Percentiles rank a stretch among this genome's conserved stretches.
Evolutionary conservation across 2,888 invertebrate genomes (phyloP).

Genomic region (Ennomos fuscantarius): DNA sequence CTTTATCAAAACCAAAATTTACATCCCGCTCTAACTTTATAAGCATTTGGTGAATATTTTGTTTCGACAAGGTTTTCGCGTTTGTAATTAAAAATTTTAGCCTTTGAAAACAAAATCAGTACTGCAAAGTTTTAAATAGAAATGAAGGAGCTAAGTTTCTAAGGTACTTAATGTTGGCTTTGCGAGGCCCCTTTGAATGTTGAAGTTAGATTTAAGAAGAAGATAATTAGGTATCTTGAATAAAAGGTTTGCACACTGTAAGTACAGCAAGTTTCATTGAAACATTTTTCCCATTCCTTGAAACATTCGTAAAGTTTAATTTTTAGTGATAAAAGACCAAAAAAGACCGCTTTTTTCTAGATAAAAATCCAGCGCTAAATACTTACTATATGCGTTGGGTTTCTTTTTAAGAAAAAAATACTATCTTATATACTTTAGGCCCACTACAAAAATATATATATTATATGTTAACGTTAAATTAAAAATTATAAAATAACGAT

Average conservation of each 20-base stretch:
- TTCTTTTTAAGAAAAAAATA: too few species aligned
- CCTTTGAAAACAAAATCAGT: constrained; percentile 7
- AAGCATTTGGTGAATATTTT: constrained; percentile 1
- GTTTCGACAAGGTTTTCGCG: constrained; percentile 1
- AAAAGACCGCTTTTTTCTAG: too few species aligned
- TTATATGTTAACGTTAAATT: too few species aligned
- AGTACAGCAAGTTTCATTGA: background rate
- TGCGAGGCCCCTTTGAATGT: constrained; percentile 15
- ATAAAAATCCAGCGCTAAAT: too few species aligned
- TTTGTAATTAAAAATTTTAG: constrained; percentile 8
- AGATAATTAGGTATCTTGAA: constrained; percentile 8
- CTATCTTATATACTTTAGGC: too few species aligned
- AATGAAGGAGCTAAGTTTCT: constrained; percentile 20
- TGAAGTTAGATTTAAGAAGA: constrained; percentile 6
- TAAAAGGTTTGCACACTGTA: background rate
- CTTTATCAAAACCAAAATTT: constrained; percentile 19
- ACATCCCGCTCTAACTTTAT: constrained; percentile 1
- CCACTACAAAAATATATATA: too few species aligned
- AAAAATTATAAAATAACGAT: too few species aligned
- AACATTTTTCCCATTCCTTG: too few species aligned
- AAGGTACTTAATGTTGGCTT: constrained; percentile 11
- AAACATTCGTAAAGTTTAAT: too few species aligned
- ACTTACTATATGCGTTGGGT: too few species aligned
- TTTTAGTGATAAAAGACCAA: too few species aligned
- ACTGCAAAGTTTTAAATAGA: constrained; percentile 16